phyloP scores from a whole-genome alignment of 2,888 invertebrate genomes.

The Bombylius discolor region DNA sequence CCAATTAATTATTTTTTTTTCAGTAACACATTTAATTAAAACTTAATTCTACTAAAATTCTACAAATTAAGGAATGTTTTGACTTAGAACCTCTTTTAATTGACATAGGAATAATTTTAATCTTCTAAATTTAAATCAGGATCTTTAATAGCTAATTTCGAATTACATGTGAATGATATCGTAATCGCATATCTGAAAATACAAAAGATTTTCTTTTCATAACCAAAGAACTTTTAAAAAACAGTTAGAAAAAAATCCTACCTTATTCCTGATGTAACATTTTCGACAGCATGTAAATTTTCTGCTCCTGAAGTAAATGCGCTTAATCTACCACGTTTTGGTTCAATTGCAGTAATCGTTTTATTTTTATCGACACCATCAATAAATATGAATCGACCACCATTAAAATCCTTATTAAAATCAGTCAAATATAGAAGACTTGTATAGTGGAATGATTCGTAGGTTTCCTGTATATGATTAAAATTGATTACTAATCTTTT shows the following conservation, averaged over 20 bases:
- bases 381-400: constrained; percentile 70
- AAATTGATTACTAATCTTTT: background rate
- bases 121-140: constrained; percentile 23
- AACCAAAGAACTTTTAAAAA: too few species aligned
- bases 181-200: constrained; percentile 60
- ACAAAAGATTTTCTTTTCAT: too few species aligned
- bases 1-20: too few species aligned
- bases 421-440: constrained; percentile 68
- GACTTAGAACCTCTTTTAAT: too few species aligned
- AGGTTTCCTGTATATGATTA: constrained; percentile 52
- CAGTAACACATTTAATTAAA: too few species aligned
- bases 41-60: too few species aligned
- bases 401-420: constrained; percentile 61
- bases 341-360: constrained; percentile 57
- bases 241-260: constrained; percentile 1
- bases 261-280: constrained; percentile 53
- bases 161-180: constrained; percentile 76
- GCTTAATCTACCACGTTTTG: constrained; percentile 61
- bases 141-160: constrained; percentile 51
- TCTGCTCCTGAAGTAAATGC: constrained; percentile 82
- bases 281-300: constrained; percentile 72
- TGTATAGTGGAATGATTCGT: constrained; percentile 77
- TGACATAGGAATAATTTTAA: background rate
- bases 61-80: too few species aligned
- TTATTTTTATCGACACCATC: constrained; percentile 49